Evolutionary conservation across 1,140 invertebrate species (phyloP), one percentile per base, ranked within the genome.

Genomic region (Tetragnatha versicolor): DNA sequence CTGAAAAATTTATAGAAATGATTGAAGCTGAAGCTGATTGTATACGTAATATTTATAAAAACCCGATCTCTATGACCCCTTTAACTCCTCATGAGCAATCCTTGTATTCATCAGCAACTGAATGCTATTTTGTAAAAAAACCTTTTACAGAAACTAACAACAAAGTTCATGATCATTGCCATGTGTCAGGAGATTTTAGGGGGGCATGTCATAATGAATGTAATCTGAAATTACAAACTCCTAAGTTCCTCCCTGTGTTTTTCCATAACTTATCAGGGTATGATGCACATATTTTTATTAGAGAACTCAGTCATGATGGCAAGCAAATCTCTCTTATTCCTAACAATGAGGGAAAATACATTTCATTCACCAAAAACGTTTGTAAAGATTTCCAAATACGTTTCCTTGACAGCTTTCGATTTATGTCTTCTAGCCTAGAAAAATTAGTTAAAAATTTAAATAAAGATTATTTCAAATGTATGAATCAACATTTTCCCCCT

Each of bases 271-370:
- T 42, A 17, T 42, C 39, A 42, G 39, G 39, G 7, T 42, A 10
- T 53, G 49, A 53, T 53, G 20, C 9, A 9, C 49, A 53, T 53
- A 53, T 53, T 6, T 53, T 53, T 53, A 53, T 53, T 53, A 53
- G 20, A 53, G 49, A 53, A 22, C 20, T 53, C 9, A 20, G 49
- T 9, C 6, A 14, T 22, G 20, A 53, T 22, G 49, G 6, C 5
- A 5, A 20, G 49, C 10, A 53, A 9, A 53, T 53, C 7, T 6
- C 6, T 14, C 5, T 53, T 6, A 22, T 53, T 53, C 49, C 49
- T 14, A 9, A 53, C 7, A 53, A 5, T 53, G 20, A 20, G 5
- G 49, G 22, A 20, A 53, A 53, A 53, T 53, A 53, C 20, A 53
- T 53, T 53, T 53, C 49, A 10, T 53, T 53, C 20, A 14, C 49